A percentile compares a stretch with the other conserved stretches of the same genome.
phyloP scores from a whole-genome alignment of 1,140 invertebrate genomes.

The Hydropsyche tenuis region DNA sequence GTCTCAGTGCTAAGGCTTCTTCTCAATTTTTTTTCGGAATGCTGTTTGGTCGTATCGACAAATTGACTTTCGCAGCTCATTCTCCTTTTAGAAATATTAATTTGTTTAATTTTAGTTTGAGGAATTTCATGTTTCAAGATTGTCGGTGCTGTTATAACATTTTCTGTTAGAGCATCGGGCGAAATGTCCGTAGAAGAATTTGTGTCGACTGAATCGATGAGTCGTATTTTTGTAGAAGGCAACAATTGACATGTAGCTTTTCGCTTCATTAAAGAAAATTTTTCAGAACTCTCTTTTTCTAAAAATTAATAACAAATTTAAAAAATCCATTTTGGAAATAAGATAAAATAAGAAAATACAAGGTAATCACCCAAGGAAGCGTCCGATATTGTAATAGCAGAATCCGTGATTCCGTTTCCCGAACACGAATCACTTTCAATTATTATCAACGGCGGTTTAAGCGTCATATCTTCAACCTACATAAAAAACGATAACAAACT shows the following conservation, averaged over 20 bases:
- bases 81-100: conserved; percentile 29
- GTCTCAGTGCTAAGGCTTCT: conserved; percentile 35
- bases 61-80: conserved; percentile 22
- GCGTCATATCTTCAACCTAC: conserved; percentile 32
- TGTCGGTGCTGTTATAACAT: background rate
- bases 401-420: background rate
- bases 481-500: too few relatives aligned
- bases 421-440: conserved; percentile 40
- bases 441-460: conserved; percentile 17
- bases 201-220: background rate
- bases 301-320: background rate
- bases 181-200: background rate
- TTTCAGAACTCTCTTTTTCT: too few relatives aligned
- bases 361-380: conserved; percentile 23
- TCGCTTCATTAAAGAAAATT: too few relatives aligned
- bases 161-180: background rate
- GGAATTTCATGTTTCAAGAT: conserved; percentile 13
- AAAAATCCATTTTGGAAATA: background rate
- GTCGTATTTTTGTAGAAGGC: background rate
- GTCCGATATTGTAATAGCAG: conserved; percentile 31
- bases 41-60: background rate
- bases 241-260: background rate
- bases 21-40: conserved; percentile 12
- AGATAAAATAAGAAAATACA: background rate
- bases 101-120: conserved; percentile 14